Base-by-base conservation (phyloP, 2,113 vertebrate species). In the Axis porcinus region DNA sequence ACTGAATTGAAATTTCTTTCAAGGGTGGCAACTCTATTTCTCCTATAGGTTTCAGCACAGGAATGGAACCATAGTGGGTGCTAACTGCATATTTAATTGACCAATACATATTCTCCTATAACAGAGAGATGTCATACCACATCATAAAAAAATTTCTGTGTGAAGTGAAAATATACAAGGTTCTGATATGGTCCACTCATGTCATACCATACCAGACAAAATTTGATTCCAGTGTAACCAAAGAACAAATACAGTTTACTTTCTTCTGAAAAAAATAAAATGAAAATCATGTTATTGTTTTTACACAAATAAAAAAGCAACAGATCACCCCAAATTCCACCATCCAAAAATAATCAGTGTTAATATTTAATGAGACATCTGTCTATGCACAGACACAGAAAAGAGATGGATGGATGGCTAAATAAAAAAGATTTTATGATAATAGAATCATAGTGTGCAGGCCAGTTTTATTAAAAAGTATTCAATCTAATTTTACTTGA, bases 381-480 rank as follows among this genome's bases (percentile, higher is more conserved):
- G 21, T 93, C 55, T 93, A 91, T 94, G 60, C 10, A 88, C 58
- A 89, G 95, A 89, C 70, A 93, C 86, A 96, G 86, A 94, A 96
- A 96, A 94, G 40, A 86, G 64, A 96, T 89, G 58, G 55, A 76
- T 95, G 74, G 14, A 74, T 88, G 6, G 43, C 47, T 95, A 62
- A 89, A 97, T 96, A 91, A 94, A 96, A 97, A 89, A 86, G 33
- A 91, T 88, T 93, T 95, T 94, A 96, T 96, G 78, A 97, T 95
- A 95, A 97, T 70, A 82, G 27, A 84, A 97, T 96, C 86, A 90
- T 79, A 82, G 40, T 84, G 89, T 97, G 45, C 57, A 95, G 55
- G 25, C 67, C 16, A 86, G 86, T 97, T 98, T 98, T 97, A 97
- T 97, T 98, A 93, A 98, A 97, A 97, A 95, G 30, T 91, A 92